Conservation (phyloP, 1,140 invertebrate species). For the Oppia nitens region DNA sequence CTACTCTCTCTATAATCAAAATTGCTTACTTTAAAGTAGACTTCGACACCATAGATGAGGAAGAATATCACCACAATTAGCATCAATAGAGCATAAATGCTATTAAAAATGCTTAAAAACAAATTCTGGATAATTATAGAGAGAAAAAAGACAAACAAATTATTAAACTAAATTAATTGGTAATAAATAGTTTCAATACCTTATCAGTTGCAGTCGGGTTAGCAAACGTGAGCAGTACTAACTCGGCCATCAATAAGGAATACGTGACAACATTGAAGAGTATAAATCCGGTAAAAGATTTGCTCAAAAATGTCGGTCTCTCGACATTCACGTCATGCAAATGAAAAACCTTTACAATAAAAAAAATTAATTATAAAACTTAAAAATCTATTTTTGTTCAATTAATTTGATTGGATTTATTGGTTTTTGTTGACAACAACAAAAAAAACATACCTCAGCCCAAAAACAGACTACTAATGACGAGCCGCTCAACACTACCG, state of each 20-base stretch:
- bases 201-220: constrained; percentile 42
- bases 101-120: constrained; percentile 54
- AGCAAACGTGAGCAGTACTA: constrained; percentile 47
- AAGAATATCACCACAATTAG: constrained; percentile 83
- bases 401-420: not conserved
- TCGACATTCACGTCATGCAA: constrained; percentile 67
- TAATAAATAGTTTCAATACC: constrained; percentile 32
- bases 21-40: constrained; percentile 67
- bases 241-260: constrained; percentile 61
- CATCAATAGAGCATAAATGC: constrained; percentile 72
- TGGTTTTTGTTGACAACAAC: not conserved
- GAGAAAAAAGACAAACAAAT: too few species aligned
- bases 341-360: constrained; percentile 59
- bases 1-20: constrained; percentile 37
- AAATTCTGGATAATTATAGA: constrained; percentile 17
- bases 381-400: not conserved
- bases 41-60: constrained; percentile 83
- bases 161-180: too few species aligned
- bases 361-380: constrained; percentile 15
- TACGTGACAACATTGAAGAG: constrained; percentile 77
- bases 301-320: constrained; percentile 64
- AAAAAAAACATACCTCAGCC: constrained; percentile 58
- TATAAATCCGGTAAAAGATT: constrained; percentile 78
- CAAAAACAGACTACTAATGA: constrained; percentile 85
- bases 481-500: constrained; percentile 66